A percentile compares a stretch with the other conserved stretches of the same genome.
phyloP scores from a whole-genome alignment of 2,113 vertebrate genomes.

The Lagenorhynchus albirostris region DNA sequence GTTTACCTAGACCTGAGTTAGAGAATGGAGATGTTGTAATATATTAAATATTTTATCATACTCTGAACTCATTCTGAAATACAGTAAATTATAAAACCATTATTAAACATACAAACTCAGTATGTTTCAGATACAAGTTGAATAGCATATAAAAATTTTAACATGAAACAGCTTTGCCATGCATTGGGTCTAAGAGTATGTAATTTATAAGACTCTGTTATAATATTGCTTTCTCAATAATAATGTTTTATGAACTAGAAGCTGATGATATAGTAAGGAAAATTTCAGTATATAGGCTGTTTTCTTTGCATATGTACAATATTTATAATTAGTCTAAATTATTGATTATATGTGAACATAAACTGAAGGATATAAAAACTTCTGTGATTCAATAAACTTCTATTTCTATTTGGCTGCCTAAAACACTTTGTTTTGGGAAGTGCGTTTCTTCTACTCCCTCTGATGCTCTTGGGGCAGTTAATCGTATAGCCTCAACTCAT shows the following conservation, averaged over 20 bases:
- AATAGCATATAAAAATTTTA: slow-evolving; percentile 50
- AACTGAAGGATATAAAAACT: neutral
- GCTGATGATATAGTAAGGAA: neutral
- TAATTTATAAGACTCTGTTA: slow-evolving; percentile 19
- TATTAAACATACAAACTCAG: slow-evolving; percentile 32
- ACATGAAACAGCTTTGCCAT: neutral
- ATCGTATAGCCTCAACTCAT: neutral
- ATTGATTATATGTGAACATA: slow-evolving; percentile 28
- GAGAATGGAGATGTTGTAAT: neutral
- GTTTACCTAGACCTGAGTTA: neutral
- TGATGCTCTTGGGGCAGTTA: neutral
- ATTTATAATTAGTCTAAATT: slow-evolving; percentile 19
- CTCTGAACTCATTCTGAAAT: slow-evolving; percentile 37
- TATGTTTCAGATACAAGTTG: slow-evolving; percentile 17
- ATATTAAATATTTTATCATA: slow-evolving; percentile 46
- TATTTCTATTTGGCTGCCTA: neutral
- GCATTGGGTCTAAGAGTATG: neutral
- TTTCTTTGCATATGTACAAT: neutral
- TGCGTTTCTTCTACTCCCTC: neutral
- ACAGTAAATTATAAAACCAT: slow-evolving; percentile 48
- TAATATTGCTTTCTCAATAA: neutral
- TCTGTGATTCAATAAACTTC: neutral
- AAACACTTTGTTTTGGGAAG: neutral
- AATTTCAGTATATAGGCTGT: neutral
- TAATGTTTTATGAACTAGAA: slow-evolving; percentile 13